Evolutionary conservation across 1,140 invertebrate species (phyloP).

Genomic region (Leptinotarsa defecta): DNA sequence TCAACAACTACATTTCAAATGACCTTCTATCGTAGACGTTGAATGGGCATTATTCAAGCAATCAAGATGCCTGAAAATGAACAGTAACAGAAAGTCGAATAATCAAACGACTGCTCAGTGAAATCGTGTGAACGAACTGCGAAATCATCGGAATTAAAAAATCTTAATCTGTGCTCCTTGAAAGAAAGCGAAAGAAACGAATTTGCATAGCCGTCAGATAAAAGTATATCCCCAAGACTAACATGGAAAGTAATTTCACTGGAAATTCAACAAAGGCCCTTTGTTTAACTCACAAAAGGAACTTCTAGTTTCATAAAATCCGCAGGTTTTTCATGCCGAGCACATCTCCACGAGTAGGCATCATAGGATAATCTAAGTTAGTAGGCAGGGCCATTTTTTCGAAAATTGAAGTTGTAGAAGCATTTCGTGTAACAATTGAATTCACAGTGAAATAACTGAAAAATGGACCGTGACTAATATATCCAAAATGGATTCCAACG

Average conservation of each 20-base stretch:
- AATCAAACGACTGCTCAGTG: too few relatives aligned
- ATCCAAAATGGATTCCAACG: too few relatives aligned
- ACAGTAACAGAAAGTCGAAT: too few relatives aligned
- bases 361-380: neutral
- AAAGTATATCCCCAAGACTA: constrained; percentile 21
- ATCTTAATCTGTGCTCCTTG: neutral
- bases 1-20: too few relatives aligned
- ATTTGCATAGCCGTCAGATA: constrained; percentile 22
- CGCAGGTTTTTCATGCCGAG: constrained; percentile 2
- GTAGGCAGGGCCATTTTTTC: too few relatives aligned
- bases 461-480: too few relatives aligned
- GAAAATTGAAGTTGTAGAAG: too few relatives aligned
- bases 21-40: too few relatives aligned
- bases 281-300: constrained; percentile 21
- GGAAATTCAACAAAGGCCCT: constrained; percentile 14
- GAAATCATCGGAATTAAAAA: neutral
- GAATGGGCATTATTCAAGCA: too few relatives aligned
- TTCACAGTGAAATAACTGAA: neutral
- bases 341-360: neutral
- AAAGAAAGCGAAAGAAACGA: neutral
- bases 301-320: constrained; percentile 22
- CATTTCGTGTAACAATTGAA: too few relatives aligned
- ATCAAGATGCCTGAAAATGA: too few relatives aligned
- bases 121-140: neutral
- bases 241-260: constrained; percentile 18